Percentiles rank a stretch among this genome's conserved stretches.
Evolutionary conservation across 2,797 vertebrate species (phyloP).

Genomic region (Gambelia wislizenii): DNA sequence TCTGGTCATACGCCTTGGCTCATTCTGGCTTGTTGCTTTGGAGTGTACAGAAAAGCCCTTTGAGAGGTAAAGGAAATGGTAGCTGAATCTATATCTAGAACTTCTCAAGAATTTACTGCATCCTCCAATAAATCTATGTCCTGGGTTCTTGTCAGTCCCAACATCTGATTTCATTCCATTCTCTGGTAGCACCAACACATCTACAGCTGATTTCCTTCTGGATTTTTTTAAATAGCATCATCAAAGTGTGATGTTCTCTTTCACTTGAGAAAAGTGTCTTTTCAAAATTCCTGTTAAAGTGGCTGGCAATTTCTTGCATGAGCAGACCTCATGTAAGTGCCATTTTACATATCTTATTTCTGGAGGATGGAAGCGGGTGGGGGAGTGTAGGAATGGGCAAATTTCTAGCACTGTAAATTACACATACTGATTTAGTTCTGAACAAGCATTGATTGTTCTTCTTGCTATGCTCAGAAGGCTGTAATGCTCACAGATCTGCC

Average conservation of each 20-base stretch:
- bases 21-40: too few species aligned
- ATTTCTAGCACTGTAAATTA: conserved; percentile 68
- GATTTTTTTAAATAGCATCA: background rate
- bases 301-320: conserved; percentile 81
- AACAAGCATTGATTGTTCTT: conserved; percentile 62
- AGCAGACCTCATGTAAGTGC: conserved; percentile 74
- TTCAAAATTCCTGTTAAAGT: conserved; percentile 75
- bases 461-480: conserved; percentile 57
- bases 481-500: conserved; percentile 2
- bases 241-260: background rate
- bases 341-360: conserved; percentile 76
- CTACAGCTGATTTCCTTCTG: conserved; percentile 51
- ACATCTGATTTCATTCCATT: conserved; percentile 6
- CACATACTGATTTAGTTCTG: conserved; percentile 66
- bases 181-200: conserved; percentile 38
- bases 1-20: too few species aligned
- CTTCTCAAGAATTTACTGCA: background rate
- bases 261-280: conserved; percentile 70
- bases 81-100: background rate
- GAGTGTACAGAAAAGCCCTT: too few species aligned
- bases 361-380: background rate
- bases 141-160: background rate
- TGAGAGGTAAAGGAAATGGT: background rate
- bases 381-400: conserved; percentile 62
- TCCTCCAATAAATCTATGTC: background rate